Conservation (phyloP, 2,113 vertebrate genomes). For the Colistium nudipinnis region DNA sequence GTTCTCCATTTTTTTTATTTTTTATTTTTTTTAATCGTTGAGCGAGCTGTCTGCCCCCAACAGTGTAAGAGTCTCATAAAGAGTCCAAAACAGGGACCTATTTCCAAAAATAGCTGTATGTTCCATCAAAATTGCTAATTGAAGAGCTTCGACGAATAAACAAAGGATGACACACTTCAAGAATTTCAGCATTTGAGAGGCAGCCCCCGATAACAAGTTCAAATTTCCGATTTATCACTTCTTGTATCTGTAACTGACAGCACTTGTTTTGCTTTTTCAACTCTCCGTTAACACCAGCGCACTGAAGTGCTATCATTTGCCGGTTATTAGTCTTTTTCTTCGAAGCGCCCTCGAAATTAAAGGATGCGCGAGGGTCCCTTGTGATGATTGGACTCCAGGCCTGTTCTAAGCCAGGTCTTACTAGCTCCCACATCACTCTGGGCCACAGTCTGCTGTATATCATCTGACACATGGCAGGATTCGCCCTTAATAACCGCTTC, state of each 20-base stretch:
- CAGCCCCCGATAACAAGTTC: background rate
- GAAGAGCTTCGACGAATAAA: too few relatives aligned
- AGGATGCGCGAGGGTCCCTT: constrained; percentile 2
- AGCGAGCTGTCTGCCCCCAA: too few relatives aligned
- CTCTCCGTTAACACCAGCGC: background rate
- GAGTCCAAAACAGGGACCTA: too few relatives aligned
- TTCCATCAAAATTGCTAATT: background rate
- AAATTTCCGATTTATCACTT: background rate
- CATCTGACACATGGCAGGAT: constrained; percentile 43
- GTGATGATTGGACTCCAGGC: background rate
- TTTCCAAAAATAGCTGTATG: background rate
- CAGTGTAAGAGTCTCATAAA: too few relatives aligned
- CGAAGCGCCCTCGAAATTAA: constrained; percentile 1
- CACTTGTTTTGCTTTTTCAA: too few relatives aligned
- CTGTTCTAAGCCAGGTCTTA: constrained; percentile 17
- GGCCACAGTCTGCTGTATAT: constrained; percentile 7
- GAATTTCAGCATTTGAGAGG: background rate
- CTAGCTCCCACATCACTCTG: constrained; percentile 1
- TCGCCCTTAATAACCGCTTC: constrained; percentile 43
- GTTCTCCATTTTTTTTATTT: too few relatives aligned
- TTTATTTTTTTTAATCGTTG: too few relatives aligned
- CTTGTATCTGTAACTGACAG: background rate
- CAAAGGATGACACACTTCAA: background rate
- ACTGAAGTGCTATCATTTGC: constrained; percentile 8
- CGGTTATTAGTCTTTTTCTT: background rate